Evolutionary conservation across 2,797 vertebrate species (phyloP).

Genomic region (Cephalopachus bancanus): DNA sequence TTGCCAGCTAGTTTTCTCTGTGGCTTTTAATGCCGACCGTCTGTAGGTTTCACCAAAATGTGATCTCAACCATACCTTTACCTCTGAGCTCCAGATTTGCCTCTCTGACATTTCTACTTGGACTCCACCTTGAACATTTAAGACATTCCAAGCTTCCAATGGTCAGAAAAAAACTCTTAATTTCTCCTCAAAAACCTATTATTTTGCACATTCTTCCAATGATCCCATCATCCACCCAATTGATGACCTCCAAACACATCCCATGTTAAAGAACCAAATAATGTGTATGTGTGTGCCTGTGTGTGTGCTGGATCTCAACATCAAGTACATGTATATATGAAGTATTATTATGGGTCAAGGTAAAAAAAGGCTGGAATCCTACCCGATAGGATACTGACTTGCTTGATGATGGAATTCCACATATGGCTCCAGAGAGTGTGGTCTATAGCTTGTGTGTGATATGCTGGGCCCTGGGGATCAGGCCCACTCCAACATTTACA

Average conservation of each 20-base stretch:
- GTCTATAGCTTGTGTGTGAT: background rate
- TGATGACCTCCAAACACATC: background rate
- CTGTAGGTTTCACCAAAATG: background rate
- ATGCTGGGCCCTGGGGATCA: background rate
- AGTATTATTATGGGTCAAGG: background rate
- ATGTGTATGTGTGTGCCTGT: background rate
- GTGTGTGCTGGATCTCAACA: background rate
- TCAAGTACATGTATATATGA: background rate
- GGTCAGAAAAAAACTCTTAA: background rate
- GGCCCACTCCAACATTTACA: background rate
- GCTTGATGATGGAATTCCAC: background rate
- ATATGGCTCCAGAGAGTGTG: background rate
- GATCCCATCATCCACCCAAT: background rate
- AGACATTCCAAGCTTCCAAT: background rate
- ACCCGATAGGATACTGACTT: background rate
- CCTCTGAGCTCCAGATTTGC: background rate
- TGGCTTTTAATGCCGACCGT: background rate
- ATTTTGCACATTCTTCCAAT: background rate
- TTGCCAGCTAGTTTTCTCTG: background rate
- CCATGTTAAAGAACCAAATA: background rate
- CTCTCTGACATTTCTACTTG: background rate
- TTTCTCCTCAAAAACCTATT: background rate
- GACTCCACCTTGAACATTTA: background rate
- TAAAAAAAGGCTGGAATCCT: background rate
- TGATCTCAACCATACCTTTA: background rate